Evolutionary conservation across 37 sponge, comb jelly and placozoan genomes (phyloP).

Genomic region (Ephydatia muelleri): DNA sequence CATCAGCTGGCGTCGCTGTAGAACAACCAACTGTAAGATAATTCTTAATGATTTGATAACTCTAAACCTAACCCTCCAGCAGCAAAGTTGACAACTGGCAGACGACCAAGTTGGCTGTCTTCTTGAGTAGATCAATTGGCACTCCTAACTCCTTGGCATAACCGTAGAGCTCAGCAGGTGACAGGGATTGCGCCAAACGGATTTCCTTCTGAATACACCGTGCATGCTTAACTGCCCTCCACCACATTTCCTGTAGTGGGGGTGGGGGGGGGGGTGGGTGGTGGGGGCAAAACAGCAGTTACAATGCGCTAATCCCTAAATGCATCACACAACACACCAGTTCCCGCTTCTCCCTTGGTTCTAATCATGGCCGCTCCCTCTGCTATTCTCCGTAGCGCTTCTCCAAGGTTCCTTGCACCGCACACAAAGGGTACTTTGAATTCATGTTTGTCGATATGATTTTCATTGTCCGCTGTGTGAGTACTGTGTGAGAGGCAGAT

Average conservation of each 20-base stretch:
- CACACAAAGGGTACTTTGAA: slow-evolving; percentile 82
- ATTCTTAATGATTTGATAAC: background rate
- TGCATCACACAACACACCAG: no score
- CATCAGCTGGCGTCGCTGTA: slow-evolving; percentile 84
- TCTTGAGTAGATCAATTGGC: slow-evolving; percentile 65
- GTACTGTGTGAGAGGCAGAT: slow-evolving; percentile 21
- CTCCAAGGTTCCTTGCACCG: slow-evolving; percentile 82
- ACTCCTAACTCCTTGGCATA: slow-evolving; percentile 78
- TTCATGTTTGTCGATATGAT: slow-evolving; percentile 72
- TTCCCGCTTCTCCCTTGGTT: slow-evolving; percentile 86
- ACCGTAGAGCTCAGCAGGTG: slow-evolving; percentile 55
- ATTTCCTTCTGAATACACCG: slow-evolving; percentile 71
- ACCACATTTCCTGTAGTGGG: slow-evolving; percentile 73
- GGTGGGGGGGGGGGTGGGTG: background rate
- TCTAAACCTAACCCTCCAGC: slow-evolving; percentile 73
- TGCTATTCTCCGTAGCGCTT: slow-evolving; percentile 77
- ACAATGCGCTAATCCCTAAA: no score
- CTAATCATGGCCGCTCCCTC: slow-evolving; percentile 88
- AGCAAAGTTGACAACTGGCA: slow-evolving; percentile 88
- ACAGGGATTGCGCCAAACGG: slow-evolving; percentile 55
- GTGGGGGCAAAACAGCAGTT: background rate
- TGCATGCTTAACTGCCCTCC: slow-evolving; percentile 76
- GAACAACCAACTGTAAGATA: background rate
- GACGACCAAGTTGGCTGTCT: slow-evolving; percentile 76
- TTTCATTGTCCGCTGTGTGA: slow-evolving; percentile 82